Percentiles rank a stretch among this genome's conserved stretches.
Evolutionary conservation across 2,797 vertebrate genomes (phyloP).

Genomic region (Fratercula arctica): DNA sequence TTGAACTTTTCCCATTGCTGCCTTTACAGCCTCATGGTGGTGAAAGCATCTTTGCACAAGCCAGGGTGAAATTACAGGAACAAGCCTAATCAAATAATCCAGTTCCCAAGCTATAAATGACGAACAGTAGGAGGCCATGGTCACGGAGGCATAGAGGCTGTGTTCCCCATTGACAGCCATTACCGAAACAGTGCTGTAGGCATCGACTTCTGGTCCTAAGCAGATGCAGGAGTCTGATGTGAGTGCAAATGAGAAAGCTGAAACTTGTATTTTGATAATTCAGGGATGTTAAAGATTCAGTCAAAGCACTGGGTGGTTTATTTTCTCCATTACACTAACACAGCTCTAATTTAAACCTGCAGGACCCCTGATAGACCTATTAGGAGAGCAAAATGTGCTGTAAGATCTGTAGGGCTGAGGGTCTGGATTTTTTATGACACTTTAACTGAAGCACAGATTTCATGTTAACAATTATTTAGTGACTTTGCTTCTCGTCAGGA

Average conservation of each 20-base stretch:
- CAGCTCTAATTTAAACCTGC: neutral
- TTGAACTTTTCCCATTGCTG: neutral
- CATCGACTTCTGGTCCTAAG: neutral
- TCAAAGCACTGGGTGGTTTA: neutral
- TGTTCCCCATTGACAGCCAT: neutral
- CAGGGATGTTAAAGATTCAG: neutral
- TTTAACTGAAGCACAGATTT: neutral
- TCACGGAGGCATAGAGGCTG: neutral
- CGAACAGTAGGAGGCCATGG: neutral
- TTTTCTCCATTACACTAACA: neutral
- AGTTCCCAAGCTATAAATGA: neutral
- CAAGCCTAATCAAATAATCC: neutral
- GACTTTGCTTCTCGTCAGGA: neutral
- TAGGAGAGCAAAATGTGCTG: neutral
- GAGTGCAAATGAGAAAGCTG: neutral
- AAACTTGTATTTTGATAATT: neutral
- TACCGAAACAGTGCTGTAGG: neutral
- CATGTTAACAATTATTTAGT: neutral
- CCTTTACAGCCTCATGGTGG: neutral
- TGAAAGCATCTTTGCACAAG: neutral
- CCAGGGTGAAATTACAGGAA: neutral
- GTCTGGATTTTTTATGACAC: neutral
- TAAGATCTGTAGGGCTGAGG: neutral
- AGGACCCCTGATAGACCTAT: neutral
- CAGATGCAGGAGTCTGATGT: neutral